Evolutionary conservation across 2,113 vertebrate genomes (phyloP).

Genomic region (Clarias gariepinus): DNA sequence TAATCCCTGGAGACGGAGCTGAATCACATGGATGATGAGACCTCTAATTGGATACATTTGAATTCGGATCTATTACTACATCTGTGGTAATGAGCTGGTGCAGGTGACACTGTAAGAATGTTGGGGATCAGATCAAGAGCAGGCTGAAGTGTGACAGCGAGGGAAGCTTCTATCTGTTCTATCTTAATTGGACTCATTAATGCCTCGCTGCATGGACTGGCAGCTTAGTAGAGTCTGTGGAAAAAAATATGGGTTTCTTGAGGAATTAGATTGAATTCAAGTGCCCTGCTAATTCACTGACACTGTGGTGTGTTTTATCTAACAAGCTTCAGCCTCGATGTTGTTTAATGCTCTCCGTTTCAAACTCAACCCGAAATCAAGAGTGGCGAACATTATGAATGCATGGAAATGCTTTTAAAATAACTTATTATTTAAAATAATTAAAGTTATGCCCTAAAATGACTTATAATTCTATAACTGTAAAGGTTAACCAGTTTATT

Average conservation of each 20-base stretch:
- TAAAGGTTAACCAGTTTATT: not conserved
- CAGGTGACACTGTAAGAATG: slow-evolving; percentile 42
- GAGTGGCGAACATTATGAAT: not conserved
- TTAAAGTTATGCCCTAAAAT: not conserved
- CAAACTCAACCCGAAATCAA: not conserved
- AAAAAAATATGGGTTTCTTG: not conserved
- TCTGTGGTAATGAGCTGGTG: slow-evolving; percentile 46
- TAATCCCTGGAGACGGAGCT: not conserved
- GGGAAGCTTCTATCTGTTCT: slow-evolving; percentile 41
- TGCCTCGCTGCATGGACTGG: slow-evolving; percentile 42
- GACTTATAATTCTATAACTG: not conserved
- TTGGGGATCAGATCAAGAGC: slow-evolving; percentile 46
- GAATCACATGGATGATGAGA: not conserved
- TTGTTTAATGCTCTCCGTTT: not conserved
- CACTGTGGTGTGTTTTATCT: not conserved
- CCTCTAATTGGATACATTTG: not conserved
- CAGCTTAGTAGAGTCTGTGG: not conserved
- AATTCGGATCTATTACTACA: slow-evolving; percentile 14
- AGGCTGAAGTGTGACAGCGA: slow-evolving; percentile 47
- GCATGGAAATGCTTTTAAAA: not conserved
- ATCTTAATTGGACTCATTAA: slow-evolving; percentile 60
- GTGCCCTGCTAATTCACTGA: not conserved
- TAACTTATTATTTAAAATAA: no score
- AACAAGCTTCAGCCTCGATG: not conserved
- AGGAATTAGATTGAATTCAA: not conserved